Evolutionary conservation across 1,140 invertebrate species (phyloP).

Genomic region (Anoplolepis gracilipes): DNA sequence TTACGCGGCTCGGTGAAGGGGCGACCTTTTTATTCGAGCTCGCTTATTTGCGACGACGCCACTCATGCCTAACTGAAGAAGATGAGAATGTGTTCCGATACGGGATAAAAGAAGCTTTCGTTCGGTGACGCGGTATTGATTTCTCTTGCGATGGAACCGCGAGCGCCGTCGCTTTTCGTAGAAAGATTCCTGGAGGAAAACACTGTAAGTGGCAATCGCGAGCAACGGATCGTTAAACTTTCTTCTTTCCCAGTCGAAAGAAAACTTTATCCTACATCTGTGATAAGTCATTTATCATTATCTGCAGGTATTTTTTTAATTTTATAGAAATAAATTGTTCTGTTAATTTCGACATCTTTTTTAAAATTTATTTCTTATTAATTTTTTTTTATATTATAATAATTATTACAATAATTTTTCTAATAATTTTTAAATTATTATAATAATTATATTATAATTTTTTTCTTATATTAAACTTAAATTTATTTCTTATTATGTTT

Average conservation of each 20-base stretch:
- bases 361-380: too few relatives aligned
- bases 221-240: conserved; percentile 41
- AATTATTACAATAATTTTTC: too few relatives aligned
- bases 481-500: too few relatives aligned
- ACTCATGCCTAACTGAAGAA: conserved; percentile 62
- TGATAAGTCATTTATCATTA: not conserved
- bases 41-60: conserved; percentile 50
- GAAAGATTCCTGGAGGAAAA: conserved; percentile 57
- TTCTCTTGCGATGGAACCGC: conserved; percentile 53
- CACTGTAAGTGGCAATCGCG: conserved; percentile 39
- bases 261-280: not conserved
- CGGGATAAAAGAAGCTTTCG: conserved; percentile 66
- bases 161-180: conserved; percentile 35
- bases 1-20: not conserved
- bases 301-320: not conserved
- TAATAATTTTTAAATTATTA: too few relatives aligned
- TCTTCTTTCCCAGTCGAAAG: not conserved
- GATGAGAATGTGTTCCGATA: conserved; percentile 65
- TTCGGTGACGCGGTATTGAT: conserved; percentile 66
- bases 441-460: too few relatives aligned
- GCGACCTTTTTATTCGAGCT: conserved; percentile 41
- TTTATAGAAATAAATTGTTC: too few relatives aligned
- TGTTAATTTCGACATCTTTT: too few relatives aligned
- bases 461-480: too few relatives aligned
- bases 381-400: too few relatives aligned